Percentiles rank a stretch among this genome's conserved stretches.
phyloP scores from a whole-genome alignment of 2,888 invertebrate genomes.

The Artemia sp. region DNA sequence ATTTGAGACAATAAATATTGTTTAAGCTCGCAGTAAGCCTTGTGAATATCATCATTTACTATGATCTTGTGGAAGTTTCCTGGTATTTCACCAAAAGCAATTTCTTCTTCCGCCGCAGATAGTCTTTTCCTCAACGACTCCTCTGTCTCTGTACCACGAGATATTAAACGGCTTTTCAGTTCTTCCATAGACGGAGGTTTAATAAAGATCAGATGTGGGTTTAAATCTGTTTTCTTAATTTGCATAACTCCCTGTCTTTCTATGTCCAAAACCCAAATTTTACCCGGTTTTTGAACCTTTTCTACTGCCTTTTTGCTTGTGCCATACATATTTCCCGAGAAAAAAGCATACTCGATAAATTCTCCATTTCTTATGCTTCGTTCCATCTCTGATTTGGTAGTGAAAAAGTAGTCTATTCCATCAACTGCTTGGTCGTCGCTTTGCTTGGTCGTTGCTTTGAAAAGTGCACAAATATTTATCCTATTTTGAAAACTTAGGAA shows the following conservation, averaged over 20 bases:
- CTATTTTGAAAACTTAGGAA: no score
- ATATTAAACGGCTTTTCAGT: constrained; percentile 52
- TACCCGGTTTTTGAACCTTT: constrained; percentile 56
- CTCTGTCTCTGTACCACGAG: constrained; percentile 75
- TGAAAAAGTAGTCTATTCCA: constrained; percentile 75
- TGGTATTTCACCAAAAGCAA: constrained; percentile 42
- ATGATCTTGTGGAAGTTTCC: constrained; percentile 69
- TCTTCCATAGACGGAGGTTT: constrained; percentile 73
- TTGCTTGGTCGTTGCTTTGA: no score
- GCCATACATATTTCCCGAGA: constrained; percentile 88
- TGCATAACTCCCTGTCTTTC: constrained; percentile 86
- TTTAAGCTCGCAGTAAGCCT: constrained; percentile 55
- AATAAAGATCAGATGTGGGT: constrained; percentile 71
- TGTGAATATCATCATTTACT: constrained; percentile 60
- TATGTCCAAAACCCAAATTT: constrained; percentile 81
- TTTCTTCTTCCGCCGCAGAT: constrained; percentile 55
- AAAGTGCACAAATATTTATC: no score
- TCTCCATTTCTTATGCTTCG: constrained; percentile 54
- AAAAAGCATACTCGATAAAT: constrained; percentile 79
- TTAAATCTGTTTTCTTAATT: constrained; percentile 54
- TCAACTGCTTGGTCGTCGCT: constrained; percentile 44
- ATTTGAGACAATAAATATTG: constrained; percentile 49
- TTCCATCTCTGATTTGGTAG: constrained; percentile 55
- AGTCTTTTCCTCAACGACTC: constrained; percentile 63
- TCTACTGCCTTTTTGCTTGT: constrained; percentile 73